These are phyloP conservation scores for Pinna nobilis DNA, from an alignment of 1,140 invertebrate genomes.

Conservation along the genomic window DNA sequence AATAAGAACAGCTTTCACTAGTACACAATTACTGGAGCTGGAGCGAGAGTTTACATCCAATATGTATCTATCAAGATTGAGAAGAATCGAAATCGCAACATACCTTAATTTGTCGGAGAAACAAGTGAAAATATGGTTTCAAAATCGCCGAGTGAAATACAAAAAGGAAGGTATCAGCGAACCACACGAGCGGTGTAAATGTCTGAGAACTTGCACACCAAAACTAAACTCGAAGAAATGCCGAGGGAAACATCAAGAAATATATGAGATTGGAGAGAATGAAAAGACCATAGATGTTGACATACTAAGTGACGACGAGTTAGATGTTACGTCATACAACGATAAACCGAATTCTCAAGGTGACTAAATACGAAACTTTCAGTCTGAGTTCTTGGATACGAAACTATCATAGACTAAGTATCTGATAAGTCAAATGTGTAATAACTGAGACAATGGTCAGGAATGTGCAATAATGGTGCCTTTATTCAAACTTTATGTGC, in stretches of 20 bases:
- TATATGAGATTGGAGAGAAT: neutral
- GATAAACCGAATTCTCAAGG: too few relatives aligned
- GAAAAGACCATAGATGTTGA: neutral
- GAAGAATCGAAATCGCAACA: constrained; percentile 79
- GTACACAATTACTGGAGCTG: constrained; percentile 78
- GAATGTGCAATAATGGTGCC: too few relatives aligned
- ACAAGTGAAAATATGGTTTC: constrained; percentile 96
- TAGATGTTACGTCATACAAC: too few relatives aligned
- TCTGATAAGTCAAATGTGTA: too few relatives aligned
- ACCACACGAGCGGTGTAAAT: constrained; percentile 76
- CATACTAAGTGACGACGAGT: neutral
- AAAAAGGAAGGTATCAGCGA: constrained; percentile 83
- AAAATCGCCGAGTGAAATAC: constrained; percentile 91
- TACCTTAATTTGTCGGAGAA: constrained; percentile 89
- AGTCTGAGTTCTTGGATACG: too few relatives aligned
- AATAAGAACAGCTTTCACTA: constrained; percentile 80
- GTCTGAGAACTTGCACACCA: constrained; percentile 71
- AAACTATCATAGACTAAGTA: too few relatives aligned
- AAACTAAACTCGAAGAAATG: constrained; percentile 11
- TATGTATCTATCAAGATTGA: constrained; percentile 79
- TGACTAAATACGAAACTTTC: too few relatives aligned
- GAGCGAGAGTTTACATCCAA: constrained; percentile 78
- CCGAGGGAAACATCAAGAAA: neutral
- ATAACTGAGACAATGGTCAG: too few relatives aligned
- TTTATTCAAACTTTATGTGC: too few relatives aligned